Conservation (phyloP, 2,888 invertebrate genomes). For the Bruchidius siliquastri region DNA sequence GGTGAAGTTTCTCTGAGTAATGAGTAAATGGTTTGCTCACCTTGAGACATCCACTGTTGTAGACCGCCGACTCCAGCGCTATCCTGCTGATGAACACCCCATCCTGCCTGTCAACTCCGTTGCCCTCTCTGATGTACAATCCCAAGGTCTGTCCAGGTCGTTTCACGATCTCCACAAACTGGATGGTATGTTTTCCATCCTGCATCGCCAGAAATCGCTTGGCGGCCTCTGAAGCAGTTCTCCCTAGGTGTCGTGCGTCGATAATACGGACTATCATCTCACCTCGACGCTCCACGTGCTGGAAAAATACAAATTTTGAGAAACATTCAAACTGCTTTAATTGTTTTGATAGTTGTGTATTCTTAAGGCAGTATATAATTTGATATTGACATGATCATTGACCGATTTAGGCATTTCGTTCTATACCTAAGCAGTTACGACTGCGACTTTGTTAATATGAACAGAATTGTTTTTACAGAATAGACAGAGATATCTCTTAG, state of each 20-base stretch:
- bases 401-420: too few relatives aligned
- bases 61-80: constrained; percentile 93
- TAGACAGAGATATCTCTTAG: too few relatives aligned
- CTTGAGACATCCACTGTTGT: constrained; percentile 94
- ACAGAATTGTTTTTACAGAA: too few relatives aligned
- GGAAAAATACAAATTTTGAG: constrained; percentile 17
- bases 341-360: too few relatives aligned
- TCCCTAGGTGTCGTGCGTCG: constrained; percentile 81
- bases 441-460: too few relatives aligned
- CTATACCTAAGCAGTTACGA: too few relatives aligned
- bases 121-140: constrained; percentile 97
- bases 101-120: constrained; percentile 90
- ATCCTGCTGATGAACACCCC: constrained; percentile 98
- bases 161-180: constrained; percentile 97
- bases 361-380: too few relatives aligned
- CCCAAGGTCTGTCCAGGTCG: constrained; percentile 97
- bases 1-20: too few relatives aligned
- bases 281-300: constrained; percentile 78
- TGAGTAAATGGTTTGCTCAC: constrained; percentile 40
- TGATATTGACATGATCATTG: too few relatives aligned
- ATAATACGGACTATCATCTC: constrained; percentile 93
- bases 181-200: constrained; percentile 63
- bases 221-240: constrained; percentile 64
- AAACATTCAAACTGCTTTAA: too few relatives aligned
- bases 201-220: constrained; percentile 79